Evolutionary conservation across 2,888 invertebrate genomes (phyloP), one percentile per base, ranked within the genome.

Genomic region (Corythucha ciliata): DNA sequence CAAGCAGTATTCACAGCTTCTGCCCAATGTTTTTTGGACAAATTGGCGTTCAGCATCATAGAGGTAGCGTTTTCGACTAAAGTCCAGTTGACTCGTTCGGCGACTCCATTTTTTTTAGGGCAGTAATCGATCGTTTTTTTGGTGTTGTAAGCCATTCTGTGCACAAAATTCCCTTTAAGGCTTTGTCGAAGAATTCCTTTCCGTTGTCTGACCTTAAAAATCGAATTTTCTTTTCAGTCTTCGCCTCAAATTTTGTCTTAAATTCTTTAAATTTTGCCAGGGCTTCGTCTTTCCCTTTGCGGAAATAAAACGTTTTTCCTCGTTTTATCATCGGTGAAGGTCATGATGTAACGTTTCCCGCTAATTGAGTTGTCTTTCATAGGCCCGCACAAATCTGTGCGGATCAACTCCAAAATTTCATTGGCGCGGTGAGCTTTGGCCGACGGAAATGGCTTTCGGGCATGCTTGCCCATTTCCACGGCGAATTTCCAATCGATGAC

Each of bases 11-110:
- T 50, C 2, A 44, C 24, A 2, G 42, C 50, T 42, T 50, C 50
- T 21, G 50, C 50, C 50, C n/a, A n/a, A n/a, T n/a, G 61, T 4
- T 24, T 33, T 10, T 60, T 40, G 12, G 20, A 14, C 10, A 44
- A 21, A 6, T 7, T 32, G 2, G 50, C 40, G 18, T 34, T 42
- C 12, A 29, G 10, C 33, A 50, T 33, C 50, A 50, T 46, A 37
- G 41, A 40, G 14, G 42, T 25, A 6, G 42, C 42, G n/a, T 50
- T 50, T 21, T 50, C 50, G 10, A 45, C 34, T 14, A 50, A 29
- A 5, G 41, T 42, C 3, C 50, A 22, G 22, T 50, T 41, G 12
- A 42, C 22, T 8, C 50, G n/a, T 21, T 50, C 42, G n/a, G 42
- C 18, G 26, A 44, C 32, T 6, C 50, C 42, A 24, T 50, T 50